A percentile compares a stretch with the other conserved stretches of the same genome.
Conservation (phyloP, 2,113 vertebrate species). For the Lepisosteus oculatus region DNA sequence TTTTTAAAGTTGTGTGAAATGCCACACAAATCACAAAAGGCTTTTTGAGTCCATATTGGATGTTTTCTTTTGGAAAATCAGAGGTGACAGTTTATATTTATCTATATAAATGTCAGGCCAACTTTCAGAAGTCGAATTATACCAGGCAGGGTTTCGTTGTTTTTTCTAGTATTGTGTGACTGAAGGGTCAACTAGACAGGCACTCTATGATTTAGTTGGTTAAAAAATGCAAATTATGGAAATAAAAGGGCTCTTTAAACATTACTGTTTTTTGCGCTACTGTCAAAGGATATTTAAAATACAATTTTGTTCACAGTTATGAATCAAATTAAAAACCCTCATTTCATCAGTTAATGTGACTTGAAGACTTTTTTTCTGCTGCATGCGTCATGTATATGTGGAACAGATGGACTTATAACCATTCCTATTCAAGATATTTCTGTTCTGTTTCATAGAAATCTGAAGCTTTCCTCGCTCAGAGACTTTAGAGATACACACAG, state of each 20-base stretch:
- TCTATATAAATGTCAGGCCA: conserved; percentile 25
- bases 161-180: conserved; percentile 24
- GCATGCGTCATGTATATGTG: no score
- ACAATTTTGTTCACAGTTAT: no score
- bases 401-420: no score
- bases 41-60: conserved; percentile 57
- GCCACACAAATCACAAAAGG: conserved; percentile 35
- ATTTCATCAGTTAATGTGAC: no score
- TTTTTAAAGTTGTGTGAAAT: conserved; percentile 31
- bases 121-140: conserved; percentile 32
- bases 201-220: background rate
- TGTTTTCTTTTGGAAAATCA: conserved; percentile 23
- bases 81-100: conserved; percentile 20
- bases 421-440: no score
- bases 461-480: no score
- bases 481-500: no score
- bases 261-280: conserved; percentile 5
- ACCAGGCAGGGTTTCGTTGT: conserved; percentile 34
- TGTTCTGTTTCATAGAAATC: no score
- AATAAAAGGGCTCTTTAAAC: conserved; percentile 45
- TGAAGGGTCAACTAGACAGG: conserved; percentile 28
- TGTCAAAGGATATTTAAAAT: conserved; percentile 43
- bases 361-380: no score
- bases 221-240: conserved; percentile 40
- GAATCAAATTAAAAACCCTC: no score